phyloP scores from a whole-genome alignment of 2,113 vertebrate genomes.

The Myodes glareolus region DNA sequence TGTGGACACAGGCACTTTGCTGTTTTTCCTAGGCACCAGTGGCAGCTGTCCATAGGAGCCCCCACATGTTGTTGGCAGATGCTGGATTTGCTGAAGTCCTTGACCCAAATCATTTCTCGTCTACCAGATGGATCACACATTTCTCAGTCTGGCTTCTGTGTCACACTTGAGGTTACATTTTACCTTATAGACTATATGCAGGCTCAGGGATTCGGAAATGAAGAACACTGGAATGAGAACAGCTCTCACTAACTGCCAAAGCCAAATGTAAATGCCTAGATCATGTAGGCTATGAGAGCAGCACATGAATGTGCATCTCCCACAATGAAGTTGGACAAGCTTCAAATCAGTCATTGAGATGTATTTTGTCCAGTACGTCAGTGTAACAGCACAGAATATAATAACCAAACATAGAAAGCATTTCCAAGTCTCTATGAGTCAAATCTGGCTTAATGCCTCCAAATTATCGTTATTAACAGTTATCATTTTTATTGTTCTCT shows the following conservation, averaged over 20 bases:
- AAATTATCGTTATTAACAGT: constrained; percentile 52
- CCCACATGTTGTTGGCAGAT: not conserved
- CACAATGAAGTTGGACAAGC: not conserved
- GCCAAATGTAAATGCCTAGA: not conserved
- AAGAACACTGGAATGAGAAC: not conserved
- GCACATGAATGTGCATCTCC: constrained; percentile 37
- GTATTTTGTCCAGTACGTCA: not conserved
- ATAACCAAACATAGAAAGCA: not conserved
- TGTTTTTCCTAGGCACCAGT: not conserved
- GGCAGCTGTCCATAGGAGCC: not conserved
- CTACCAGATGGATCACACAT: not conserved
- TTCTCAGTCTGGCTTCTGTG: not conserved
- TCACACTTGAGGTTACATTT: not conserved
- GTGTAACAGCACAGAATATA: constrained; percentile 31
- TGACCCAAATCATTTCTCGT: not conserved
- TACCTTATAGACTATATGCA: not conserved
- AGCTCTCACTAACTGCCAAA: not conserved
- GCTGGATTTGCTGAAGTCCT: not conserved
- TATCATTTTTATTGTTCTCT: constrained; percentile 7
- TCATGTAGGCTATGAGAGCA: not conserved
- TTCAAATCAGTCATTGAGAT: constrained; percentile 37
- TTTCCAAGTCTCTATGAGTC: constrained; percentile 29
- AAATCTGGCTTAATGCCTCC: constrained; percentile 53
- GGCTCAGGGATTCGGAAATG: not conserved
- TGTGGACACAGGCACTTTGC: not conserved